Evolutionary conservation across 2,113 vertebrate species (phyloP).

Genomic region (Trogon surrucura): DNA sequence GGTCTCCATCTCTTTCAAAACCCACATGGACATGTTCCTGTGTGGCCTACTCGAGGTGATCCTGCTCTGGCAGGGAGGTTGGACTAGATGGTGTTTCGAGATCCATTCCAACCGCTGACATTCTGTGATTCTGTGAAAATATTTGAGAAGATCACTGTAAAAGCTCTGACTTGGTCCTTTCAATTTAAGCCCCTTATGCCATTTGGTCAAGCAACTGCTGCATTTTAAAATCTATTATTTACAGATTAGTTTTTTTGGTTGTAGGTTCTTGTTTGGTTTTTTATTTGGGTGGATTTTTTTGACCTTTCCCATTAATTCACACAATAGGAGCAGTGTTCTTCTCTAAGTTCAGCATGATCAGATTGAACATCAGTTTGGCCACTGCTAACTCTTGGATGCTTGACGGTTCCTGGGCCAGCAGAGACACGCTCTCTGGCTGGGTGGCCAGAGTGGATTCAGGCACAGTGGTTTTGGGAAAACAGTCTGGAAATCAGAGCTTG

Average conservation of each 20-base stretch:
- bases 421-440: neutral
- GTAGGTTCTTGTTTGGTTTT: neutral
- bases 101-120: too few relatives aligned
- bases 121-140: neutral
- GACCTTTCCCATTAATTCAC: neutral
- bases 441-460: neutral
- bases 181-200: neutral
- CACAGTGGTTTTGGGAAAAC: neutral
- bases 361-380: neutral
- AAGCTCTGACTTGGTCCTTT: neutral
- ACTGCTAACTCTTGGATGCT: neutral
- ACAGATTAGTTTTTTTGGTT: neutral
- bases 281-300: neutral
- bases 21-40: too few relatives aligned
- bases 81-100: too few relatives aligned
- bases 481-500: neutral
- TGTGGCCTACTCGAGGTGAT: too few relatives aligned
- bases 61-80: too few relatives aligned
- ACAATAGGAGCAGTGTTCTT: neutral
- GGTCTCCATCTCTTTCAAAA: too few relatives aligned
- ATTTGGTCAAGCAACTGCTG: neutral
- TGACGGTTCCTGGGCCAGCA: neutral
- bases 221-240: neutral
- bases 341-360: neutral
- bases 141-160: neutral